These are phyloP conservation scores for Neolamprologus cancellatus DNA, from an alignment of 2,113 vertebrate genomes.

Conservation along the genomic window DNA sequence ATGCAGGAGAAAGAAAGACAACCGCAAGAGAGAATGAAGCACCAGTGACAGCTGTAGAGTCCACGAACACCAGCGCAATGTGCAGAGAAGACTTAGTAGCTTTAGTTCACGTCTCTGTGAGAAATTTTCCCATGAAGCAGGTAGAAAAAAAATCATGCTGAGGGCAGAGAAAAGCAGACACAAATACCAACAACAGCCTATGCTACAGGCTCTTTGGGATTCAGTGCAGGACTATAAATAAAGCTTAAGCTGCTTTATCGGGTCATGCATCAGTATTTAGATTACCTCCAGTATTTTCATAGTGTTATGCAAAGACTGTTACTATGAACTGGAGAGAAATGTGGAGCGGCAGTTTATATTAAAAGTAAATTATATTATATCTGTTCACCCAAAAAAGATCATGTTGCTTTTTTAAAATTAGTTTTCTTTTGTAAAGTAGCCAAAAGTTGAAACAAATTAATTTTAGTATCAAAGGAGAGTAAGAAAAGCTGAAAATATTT, in stretches of 20 bases:
- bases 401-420: neutral
- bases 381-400: neutral
- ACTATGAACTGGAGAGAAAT: neutral
- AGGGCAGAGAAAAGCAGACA: neutral
- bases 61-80: neutral
- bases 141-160: neutral
- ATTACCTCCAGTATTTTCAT: neutral
- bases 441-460: neutral
- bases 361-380: neutral
- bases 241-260: neutral
- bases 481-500: neutral
- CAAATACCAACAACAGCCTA: neutral
- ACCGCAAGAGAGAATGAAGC: neutral
- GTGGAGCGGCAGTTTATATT: fast-evolving
- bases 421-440: neutral
- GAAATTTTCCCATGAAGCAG: neutral
- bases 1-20: neutral
- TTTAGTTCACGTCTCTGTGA: neutral
- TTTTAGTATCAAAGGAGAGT: neutral
- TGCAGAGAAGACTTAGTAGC: neutral
- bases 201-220: neutral
- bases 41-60: neutral
- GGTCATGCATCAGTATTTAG: neutral
- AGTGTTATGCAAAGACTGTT: neutral
- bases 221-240: neutral